Conservation (phyloP, 1,140 invertebrate genomes). For the Metopolophium dirhodum region DNA sequence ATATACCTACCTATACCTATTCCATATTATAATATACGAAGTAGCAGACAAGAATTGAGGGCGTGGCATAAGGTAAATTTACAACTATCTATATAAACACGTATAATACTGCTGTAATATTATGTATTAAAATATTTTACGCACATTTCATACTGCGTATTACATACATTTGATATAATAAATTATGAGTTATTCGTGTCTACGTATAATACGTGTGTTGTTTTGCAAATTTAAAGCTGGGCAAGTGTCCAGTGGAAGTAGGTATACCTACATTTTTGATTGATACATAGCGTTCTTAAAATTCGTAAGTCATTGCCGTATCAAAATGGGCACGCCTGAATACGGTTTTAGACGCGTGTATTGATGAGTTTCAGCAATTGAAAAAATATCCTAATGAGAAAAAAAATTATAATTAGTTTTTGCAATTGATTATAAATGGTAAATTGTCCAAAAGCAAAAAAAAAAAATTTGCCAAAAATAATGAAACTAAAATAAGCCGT, state of each 20-base stretch:
- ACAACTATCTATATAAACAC: conserved; percentile 1
- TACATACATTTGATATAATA: conserved; percentile 15
- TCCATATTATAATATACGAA: background rate
- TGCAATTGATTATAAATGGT: conserved; percentile 35
- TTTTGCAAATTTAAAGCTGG: conserved; percentile 30
- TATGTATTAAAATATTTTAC: conserved; percentile 35
- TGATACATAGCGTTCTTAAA: conserved; percentile 14
- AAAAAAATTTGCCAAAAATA: background rate
- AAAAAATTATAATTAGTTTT: conserved; percentile 53
- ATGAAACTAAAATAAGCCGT: background rate
- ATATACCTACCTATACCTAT: background rate
- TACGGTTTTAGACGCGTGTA: background rate
- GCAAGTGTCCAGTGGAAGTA: conserved; percentile 45
- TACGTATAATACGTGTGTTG: background rate
- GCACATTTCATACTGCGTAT: background rate
- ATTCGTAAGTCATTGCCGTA: conserved; percentile 28
- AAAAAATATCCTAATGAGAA: background rate
- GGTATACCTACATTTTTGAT: conserved; percentile 23
- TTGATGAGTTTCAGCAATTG: background rate
- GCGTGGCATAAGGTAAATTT: conserved; percentile 42
- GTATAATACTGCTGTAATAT: background rate
- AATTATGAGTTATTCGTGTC: background rate
- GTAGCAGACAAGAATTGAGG: background rate
- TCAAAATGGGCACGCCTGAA: conserved; percentile 7
- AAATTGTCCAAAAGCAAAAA: background rate